phyloP scores from a whole-genome alignment of 2,113 vertebrate species.

The Dicerorhinus sumatrensis region DNA sequence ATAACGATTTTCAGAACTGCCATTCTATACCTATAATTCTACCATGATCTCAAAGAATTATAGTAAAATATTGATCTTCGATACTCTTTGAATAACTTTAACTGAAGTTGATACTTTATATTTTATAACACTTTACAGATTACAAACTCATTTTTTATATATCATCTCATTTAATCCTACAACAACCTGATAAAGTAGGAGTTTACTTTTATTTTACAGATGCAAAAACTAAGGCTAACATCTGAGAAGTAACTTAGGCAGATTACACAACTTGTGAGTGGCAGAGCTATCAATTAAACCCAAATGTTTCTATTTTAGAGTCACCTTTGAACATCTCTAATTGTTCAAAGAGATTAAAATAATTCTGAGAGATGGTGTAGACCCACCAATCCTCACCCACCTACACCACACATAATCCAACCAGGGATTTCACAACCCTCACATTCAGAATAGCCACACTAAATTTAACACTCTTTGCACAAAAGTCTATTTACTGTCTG shows the following conservation, averaged over 20 bases:
- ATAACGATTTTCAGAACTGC: neutral
- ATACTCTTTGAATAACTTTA: neutral
- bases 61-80: neutral
- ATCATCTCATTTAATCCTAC: neutral
- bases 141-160: neutral
- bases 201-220: neutral
- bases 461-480: neutral
- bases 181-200: neutral
- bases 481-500: neutral
- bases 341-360: neutral
- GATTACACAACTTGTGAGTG: neutral
- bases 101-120: neutral
- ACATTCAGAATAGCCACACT: neutral
- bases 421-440: neutral
- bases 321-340: neutral
- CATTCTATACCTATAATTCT: neutral
- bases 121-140: neutral
- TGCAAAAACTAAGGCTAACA: neutral
- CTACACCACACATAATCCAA: neutral
- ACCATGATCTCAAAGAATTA: neutral
- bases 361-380: neutral
- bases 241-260: neutral
- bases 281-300: neutral
- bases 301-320: neutral
- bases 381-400: neutral